A percentile compares a stretch with the other conserved stretches of the same genome.
Evolutionary conservation across 2,797 vertebrate species (phyloP).

Genomic region (Hypotaenidia okinawae): DNA sequence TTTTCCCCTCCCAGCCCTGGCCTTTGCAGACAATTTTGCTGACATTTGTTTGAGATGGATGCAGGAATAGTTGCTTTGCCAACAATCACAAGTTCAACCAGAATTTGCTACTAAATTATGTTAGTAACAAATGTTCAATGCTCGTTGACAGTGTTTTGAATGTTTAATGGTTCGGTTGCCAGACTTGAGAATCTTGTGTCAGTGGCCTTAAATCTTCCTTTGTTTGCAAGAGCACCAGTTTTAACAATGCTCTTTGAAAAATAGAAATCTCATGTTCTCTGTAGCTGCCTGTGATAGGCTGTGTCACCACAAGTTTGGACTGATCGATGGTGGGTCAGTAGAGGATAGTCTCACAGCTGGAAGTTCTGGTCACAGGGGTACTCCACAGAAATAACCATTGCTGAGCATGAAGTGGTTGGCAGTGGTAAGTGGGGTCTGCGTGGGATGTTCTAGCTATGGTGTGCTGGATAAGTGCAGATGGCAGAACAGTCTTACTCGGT

Average conservation of each 20-base stretch:
- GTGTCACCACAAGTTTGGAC: neutral
- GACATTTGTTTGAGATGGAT: neutral
- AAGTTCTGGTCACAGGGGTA: neutral
- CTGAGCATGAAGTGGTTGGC: neutral
- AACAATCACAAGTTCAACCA: neutral
- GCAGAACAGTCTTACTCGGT: neutral
- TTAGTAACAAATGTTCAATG: neutral
- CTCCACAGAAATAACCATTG: neutral
- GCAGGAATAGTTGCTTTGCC: neutral
- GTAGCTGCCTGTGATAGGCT: neutral
- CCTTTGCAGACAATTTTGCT: neutral
- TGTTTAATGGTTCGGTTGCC: neutral
- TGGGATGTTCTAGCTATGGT: neutral
- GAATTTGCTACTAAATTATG: neutral
- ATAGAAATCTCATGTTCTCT: neutral
- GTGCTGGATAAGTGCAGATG: neutral
- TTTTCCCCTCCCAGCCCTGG: neutral
- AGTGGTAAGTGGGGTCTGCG: neutral
- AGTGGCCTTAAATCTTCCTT: conserved; percentile 20
- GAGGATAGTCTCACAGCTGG: neutral
- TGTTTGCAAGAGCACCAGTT: neutral
- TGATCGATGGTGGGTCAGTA: neutral
- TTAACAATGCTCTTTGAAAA: neutral
- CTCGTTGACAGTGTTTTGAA: neutral
- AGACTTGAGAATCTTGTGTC: neutral